These are phyloP conservation scores for Bombus superbus DNA, from an alignment of 1,140 invertebrate genomes.

Conservation along the genomic window DNA sequence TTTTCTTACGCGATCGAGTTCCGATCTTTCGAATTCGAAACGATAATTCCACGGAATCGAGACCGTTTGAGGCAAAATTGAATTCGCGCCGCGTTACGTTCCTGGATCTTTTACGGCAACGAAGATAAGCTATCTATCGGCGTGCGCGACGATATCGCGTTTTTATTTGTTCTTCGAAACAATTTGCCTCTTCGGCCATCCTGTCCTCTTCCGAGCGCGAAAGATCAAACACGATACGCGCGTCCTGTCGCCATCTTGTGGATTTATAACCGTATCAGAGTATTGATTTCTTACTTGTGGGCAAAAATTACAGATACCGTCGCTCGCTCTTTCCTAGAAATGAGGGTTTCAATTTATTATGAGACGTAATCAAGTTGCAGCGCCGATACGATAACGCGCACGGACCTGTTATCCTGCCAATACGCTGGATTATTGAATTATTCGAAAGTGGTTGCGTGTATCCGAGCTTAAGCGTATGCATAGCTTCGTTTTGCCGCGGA, in stretches of 20 bases:
- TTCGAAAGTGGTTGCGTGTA: not conserved
- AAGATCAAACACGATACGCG: slow-evolving; percentile 41
- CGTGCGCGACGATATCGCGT: slow-evolving; percentile 9
- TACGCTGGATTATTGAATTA: slow-evolving; percentile 12
- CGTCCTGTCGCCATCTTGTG: slow-evolving; percentile 51
- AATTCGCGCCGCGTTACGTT: slow-evolving; percentile 11
- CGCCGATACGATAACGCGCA: not conserved
- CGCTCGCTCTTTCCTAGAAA: not conserved
- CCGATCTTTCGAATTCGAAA: not conserved
- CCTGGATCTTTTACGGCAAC: not conserved
- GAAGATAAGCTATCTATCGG: slow-evolving; percentile 41
- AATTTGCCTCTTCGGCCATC: not conserved
- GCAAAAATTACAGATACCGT: slow-evolving; percentile 42
- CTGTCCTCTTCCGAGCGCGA: not conserved
- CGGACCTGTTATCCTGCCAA: not conserved
- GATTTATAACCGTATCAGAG: slow-evolving; percentile 42
- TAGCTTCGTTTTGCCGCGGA: too few relatives aligned
- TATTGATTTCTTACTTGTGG: slow-evolving; percentile 54
- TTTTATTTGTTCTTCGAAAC: slow-evolving; percentile 16
- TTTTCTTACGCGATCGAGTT: too few relatives aligned
- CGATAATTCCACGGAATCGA: not conserved
- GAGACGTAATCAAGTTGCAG: not conserved
- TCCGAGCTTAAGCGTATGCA: not conserved
- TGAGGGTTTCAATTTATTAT: slow-evolving; percentile 36
- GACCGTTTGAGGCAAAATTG: not conserved